These are phyloP conservation scores for Sebastes aleutianus DNA, from an alignment of 2,797 vertebrate species.

Conservation along the genomic window DNA sequence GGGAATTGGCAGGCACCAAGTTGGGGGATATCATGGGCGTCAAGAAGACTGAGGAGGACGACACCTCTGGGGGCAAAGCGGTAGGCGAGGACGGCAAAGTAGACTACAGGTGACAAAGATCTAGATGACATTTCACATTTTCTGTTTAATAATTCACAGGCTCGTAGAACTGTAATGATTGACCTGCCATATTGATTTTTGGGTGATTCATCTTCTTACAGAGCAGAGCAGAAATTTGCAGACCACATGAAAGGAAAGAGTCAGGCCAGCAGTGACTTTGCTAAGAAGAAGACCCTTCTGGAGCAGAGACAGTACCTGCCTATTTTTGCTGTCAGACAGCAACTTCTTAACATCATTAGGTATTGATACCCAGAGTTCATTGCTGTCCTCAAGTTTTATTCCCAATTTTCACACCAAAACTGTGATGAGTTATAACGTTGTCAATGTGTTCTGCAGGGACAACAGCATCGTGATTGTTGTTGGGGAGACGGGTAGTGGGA, in stretches of 20 bases:
- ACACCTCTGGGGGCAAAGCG: constrained; percentile 73
- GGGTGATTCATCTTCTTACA: constrained; percentile 48
- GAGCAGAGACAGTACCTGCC: constrained; percentile 98
- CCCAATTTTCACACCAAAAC: background rate
- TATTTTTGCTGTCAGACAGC: constrained; percentile 97
- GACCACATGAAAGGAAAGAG: constrained; percentile 97
- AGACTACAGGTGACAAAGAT: constrained; percentile 89
- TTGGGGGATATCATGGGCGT: constrained; percentile 98
- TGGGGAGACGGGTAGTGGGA: constrained; percentile 97
- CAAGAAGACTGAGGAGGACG: constrained; percentile 91
- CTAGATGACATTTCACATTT: background rate
- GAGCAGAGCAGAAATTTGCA: constrained; percentile 98
- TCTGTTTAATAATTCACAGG: background rate
- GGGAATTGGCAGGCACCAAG: constrained; percentile 98
- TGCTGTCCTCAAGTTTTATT: background rate
- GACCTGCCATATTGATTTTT: background rate
- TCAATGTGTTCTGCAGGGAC: constrained; percentile 81
- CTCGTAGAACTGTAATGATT: background rate
- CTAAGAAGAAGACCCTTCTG: constrained; percentile 94
- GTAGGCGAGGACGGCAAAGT: constrained; percentile 94
- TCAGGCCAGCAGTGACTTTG: constrained; percentile 96
- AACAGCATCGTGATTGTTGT: constrained; percentile 99
- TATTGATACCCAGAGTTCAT: constrained; percentile 41
- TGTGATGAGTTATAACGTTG: background rate
- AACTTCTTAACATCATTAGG: constrained; percentile 97